These are phyloP conservation scores for Drosophila demipolita DNA, from an alignment of 2,888 invertebrate genomes.

Conservation along the genomic window DNA sequence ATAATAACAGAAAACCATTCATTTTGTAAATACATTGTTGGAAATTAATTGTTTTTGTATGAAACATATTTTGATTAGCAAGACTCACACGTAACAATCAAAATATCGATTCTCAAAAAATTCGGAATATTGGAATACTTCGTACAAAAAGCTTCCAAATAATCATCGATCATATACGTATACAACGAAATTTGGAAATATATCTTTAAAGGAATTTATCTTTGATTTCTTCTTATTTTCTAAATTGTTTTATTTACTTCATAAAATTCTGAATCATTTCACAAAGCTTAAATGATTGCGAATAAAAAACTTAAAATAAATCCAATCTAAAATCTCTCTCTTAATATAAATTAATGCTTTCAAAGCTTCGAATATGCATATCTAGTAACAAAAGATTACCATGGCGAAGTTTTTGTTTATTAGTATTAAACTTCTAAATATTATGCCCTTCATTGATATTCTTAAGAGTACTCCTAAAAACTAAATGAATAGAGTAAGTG, in stretches of 20 bases:
- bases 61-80: neutral
- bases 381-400: neutral
- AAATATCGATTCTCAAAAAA: neutral
- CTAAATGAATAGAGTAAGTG: neutral
- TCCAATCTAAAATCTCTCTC: neutral
- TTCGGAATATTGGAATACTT: neutral
- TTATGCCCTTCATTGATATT: conserved; percentile 9
- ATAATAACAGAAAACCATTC: neutral
- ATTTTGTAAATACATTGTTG: neutral
- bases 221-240: neutral
- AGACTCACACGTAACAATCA: neutral
- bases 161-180: neutral
- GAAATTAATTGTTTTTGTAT: neutral
- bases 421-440: neutral
- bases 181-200: neutral
- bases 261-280: neutral
- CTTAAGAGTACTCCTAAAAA: conserved; percentile 1
- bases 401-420: neutral
- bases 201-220: neutral
- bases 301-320: neutral
- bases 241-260: neutral
- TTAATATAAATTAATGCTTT: neutral
- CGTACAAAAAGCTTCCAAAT: neutral
- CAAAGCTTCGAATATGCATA: neutral
- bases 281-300: neutral